A percentile compares a stretch with the other conserved stretches of the same genome.
phyloP scores from a whole-genome alignment of 2,113 vertebrate genomes.

The Holacanthus passer region DNA sequence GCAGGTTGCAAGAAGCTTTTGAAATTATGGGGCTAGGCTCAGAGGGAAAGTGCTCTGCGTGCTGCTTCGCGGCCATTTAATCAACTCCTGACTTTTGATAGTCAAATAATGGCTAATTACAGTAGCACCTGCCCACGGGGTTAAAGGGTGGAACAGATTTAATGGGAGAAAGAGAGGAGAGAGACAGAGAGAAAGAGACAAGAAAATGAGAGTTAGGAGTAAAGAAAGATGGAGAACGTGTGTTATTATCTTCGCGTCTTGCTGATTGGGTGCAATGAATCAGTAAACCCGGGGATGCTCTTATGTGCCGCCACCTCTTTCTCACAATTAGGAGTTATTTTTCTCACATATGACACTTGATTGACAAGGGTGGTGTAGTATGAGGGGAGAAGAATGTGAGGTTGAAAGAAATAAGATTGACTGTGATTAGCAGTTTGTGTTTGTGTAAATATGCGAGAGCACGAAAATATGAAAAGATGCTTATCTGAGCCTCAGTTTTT shows the following conservation, averaged over 20 bases:
- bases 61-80: constrained; percentile 96
- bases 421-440: constrained; percentile 75
- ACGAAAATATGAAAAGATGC: constrained; percentile 32
- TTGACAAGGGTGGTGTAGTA: constrained; percentile 68
- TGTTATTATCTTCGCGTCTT: constrained; percentile 86
- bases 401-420: constrained; percentile 48
- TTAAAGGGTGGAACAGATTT: constrained; percentile 92
- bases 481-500: constrained; percentile 18
- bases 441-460: constrained; percentile 67
- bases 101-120: constrained; percentile 99
- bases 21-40: constrained; percentile 89
- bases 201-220: constrained; percentile 61
- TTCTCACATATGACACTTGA: constrained; percentile 69
- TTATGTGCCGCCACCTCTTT: constrained; percentile 64
- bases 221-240: constrained; percentile 57
- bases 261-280: constrained; percentile 74
- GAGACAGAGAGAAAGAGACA: constrained; percentile 60
- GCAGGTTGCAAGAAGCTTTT: constrained; percentile 96
- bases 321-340: constrained; percentile 78
- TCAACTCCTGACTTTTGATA: constrained; percentile 99
- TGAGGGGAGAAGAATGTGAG: constrained; percentile 42
- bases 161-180: constrained; percentile 81
- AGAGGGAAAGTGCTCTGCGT: constrained; percentile 91
- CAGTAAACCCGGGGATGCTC: constrained; percentile 75
- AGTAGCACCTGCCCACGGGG: constrained; percentile 98